Base-by-base conservation (phyloP, 2,888 invertebrate species). In the Standfussiana lucernea region DNA sequence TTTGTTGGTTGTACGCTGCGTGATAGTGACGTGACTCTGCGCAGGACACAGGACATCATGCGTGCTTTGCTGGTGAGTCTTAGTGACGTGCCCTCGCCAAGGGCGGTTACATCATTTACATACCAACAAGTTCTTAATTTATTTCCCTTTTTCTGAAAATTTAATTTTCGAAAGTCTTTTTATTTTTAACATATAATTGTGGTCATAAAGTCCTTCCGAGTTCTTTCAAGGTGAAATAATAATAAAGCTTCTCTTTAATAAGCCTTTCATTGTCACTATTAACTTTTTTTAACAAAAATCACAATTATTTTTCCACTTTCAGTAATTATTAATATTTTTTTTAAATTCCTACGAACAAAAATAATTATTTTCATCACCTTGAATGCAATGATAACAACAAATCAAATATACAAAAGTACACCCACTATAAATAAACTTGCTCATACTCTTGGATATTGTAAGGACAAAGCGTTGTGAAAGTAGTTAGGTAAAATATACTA, bases 1-100 rank as follows among this genome's bases (percentile, higher is more conserved):
- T 96, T 96, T 96, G 96, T 95, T 94, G 91, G 93, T 96, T 90
- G 96, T 95, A 90, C 94, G 94, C 92, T 91, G 92, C 93, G 95
- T 95, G 94, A 90, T 92, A 92, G 96, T 95, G 96, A 94, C 96
- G 96, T 96, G 93, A 87, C 88, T 91, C 92, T 75, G 65, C 85
- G 88, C 71, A 81, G 82, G 84, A 83, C 84, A 79, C 91, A 92
- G 94, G 93, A 94, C 95, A 95, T 92, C 95, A 96, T 96, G 96
- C 94, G 94, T 92, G 93, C 93, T 86, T 91, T 96, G 92, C 91
- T 96, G 96, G 96, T 96, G 89, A 96, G 96, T 96, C 87, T 87
- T 83, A 88, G 88, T 89, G 85, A 80, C 90, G 82, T 81, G 86
- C 86, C 89, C 86, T 89, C 77, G 32, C 72, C 91, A 93, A 93